Evolutionary conservation across 2,797 vertebrate genomes (phyloP), one percentile per base, ranked within the genome.

Genomic region (Poecilia gillii): DNA sequence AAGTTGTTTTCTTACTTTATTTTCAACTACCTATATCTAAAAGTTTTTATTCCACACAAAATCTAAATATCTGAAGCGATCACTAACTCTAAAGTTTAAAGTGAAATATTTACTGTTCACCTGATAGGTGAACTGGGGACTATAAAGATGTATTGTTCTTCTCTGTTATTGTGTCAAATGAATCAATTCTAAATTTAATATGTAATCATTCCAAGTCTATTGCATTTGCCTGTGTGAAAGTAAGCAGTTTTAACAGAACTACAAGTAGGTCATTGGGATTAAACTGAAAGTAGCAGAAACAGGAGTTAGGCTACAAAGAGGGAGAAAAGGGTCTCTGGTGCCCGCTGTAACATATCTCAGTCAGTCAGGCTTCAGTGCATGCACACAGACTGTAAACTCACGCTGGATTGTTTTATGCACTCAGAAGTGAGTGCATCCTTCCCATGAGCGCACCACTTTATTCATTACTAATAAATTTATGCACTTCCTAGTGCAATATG

Each of bases 261-360:
- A 31, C 66, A 57, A 47, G 77, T 62, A 82, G 81, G 80, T 84
- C 84, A 81, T 25, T 77, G 7, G 33, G 53, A 43, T 84, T 79
- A 66, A 74, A 78, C 49, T 84, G 66, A 39, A 81, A 70, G 43
- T 70, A 39, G 46, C 2, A 66, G 51, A 77, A 76, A 59, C 18
- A 75, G 13, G 45, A 53, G 57, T 68, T 4, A 36, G 6, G 47
- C 31, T 23, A 55, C 14, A 51, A 81, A 51, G 9, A 68, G 23
- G 43, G 18, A 49, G 36, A 73, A 14, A 6, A 12, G 33, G 47
- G 45, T 80, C 70, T 75, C 70, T 57, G n/a, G 28, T 20, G 6
- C 47, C 64, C 18, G 57, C 41, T 33, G 43, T 66, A 45, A 80
- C 41, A 68, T 66, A 80, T 83, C 59, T 81, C 43, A 68, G 68